phyloP scores from a whole-genome alignment of 1,140 invertebrate genomes.

The Drosophila leontia region DNA sequence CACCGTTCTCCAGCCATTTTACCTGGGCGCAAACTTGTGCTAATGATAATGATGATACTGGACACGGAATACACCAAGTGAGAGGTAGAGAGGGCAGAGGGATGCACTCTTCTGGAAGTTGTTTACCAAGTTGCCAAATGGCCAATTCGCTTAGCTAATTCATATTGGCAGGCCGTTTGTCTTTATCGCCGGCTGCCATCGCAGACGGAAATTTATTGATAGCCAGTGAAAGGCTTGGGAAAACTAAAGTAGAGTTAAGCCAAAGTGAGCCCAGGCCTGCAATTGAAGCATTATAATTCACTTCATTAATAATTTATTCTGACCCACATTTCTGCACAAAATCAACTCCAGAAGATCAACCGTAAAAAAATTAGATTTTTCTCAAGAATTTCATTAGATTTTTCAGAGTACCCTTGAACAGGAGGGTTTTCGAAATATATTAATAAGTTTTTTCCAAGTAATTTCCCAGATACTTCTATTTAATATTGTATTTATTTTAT shows the following conservation, averaged over 20 bases:
- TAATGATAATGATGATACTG: constrained; percentile 83
- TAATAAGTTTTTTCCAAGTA: neutral
- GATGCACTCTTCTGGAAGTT: constrained; percentile 51
- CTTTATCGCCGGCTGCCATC: constrained; percentile 74
- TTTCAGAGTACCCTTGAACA: neutral
- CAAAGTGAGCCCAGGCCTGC: constrained; percentile 30
- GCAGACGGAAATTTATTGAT: constrained; percentile 76
- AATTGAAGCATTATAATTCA: constrained; percentile 57
- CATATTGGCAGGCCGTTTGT: constrained; percentile 81
- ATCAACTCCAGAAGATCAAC: constrained; percentile 28
- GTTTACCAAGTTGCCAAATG: constrained; percentile 78
- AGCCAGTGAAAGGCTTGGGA: constrained; percentile 75
- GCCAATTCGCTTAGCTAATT: constrained; percentile 82
- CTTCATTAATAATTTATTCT: constrained; percentile 66
- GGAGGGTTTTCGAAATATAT: neutral
- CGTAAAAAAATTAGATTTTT: constrained; percentile 29
- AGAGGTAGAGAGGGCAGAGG: constrained; percentile 1
- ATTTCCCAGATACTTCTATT: neutral
- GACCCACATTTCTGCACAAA: constrained; percentile 49
- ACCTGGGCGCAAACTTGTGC: constrained; percentile 65
- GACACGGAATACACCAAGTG: constrained; percentile 13
- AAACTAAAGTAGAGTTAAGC: constrained; percentile 25
- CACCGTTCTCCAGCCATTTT: constrained; percentile 10
- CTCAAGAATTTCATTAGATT: constrained; percentile 1
- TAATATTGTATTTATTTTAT: neutral